These are phyloP conservation scores for Apodemia zela DNA, from an alignment of 2,888 invertebrate genomes.

Conservation along the genomic window DNA sequence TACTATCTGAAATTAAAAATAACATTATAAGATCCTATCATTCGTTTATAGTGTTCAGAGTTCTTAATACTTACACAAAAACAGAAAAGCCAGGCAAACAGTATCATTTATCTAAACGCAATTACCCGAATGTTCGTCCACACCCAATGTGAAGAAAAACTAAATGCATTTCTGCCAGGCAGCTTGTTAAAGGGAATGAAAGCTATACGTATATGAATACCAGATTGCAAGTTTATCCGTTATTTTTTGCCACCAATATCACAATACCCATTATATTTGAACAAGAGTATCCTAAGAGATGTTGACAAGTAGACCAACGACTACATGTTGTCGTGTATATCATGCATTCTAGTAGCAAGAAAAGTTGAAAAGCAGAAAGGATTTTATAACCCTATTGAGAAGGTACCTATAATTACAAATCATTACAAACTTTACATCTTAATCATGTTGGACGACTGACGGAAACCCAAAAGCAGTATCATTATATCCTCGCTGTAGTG, in stretches of 20 bases:
- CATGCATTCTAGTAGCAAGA: constrained; percentile 34
- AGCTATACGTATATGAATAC: too few relatives aligned
- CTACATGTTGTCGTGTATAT: constrained; percentile 27
- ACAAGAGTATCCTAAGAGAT: constrained; percentile 8
- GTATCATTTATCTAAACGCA: too few relatives aligned
- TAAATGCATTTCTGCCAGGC: too few relatives aligned
- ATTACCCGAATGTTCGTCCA: too few relatives aligned
- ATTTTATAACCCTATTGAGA: constrained; percentile 29
- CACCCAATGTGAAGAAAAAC: too few relatives aligned
- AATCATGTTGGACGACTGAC: constrained; percentile 46
- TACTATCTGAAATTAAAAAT: constrained; percentile 45
- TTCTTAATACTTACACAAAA: too few relatives aligned
- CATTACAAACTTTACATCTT: constrained; percentile 28
- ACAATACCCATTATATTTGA: too few relatives aligned
- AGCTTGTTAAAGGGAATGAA: too few relatives aligned
- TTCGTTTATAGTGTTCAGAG: too few relatives aligned
- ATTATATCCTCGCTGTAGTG: constrained; percentile 45
- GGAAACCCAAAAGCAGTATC: constrained; percentile 42
- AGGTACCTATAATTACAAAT: constrained; percentile 27
- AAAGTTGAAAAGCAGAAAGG: constrained; percentile 39
- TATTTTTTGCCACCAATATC: too few relatives aligned
- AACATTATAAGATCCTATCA: not conserved
- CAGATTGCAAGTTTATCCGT: too few relatives aligned
- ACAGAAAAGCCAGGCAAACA: too few relatives aligned
- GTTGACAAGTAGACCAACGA: constrained; percentile 29